A percentile compares a stretch with the other conserved stretches of the same genome.
Conservation (phyloP, 1,140 invertebrate genomes). For the Neodiprion fabricii region DNA sequence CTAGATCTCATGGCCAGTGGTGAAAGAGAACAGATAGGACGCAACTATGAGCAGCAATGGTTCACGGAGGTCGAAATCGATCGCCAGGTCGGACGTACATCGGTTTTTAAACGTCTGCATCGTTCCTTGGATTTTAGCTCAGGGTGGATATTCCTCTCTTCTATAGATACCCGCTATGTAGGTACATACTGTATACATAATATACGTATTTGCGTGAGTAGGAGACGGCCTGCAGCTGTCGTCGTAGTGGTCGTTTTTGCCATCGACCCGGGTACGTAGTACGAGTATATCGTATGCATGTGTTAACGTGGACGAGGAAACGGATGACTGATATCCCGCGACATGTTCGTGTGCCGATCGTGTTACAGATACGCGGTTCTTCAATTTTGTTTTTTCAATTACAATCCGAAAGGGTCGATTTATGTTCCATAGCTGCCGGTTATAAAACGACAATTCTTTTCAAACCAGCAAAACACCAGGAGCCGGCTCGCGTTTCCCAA, state of each 20-base stretch:
- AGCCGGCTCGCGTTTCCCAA: too few relatives aligned
- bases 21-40: not conserved
- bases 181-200: too few relatives aligned
- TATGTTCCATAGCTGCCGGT: not conserved
- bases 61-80: not conserved
- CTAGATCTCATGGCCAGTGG: not conserved
- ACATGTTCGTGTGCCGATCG: not conserved
- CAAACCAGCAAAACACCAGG: not conserved
- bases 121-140: not conserved
- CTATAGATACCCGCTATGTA: too few relatives aligned
- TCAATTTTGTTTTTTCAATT: conserved; percentile 5
- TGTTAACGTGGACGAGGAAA: not conserved
- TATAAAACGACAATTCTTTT: not conserved
- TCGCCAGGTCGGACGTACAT: not conserved
- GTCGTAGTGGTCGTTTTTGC: not conserved
- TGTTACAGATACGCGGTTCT: not conserved
- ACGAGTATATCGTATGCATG: too few relatives aligned
- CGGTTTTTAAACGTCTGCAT: not conserved
- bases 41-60: not conserved
- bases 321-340: not conserved
- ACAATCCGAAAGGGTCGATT: not conserved
- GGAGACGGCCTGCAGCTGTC: too few relatives aligned
- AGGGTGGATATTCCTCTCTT: too few relatives aligned
- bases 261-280: not conserved
- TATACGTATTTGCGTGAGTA: too few relatives aligned